Base-by-base conservation (phyloP, 1,140 invertebrate species). In the Solenopsis fugax region DNA sequence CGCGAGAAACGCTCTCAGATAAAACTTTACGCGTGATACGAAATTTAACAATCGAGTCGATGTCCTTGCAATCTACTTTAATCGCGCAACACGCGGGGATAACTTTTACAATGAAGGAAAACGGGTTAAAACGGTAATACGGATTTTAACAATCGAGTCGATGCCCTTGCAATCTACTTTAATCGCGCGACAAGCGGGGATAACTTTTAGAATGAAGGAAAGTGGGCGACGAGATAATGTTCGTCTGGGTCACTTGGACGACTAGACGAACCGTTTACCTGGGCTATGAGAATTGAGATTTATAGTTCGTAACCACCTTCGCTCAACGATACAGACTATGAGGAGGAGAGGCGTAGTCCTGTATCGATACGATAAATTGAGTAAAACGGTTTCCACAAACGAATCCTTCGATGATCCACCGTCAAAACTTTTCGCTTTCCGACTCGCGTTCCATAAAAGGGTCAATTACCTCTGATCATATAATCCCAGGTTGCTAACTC, bases 231-330 rank as follows among this genome's bases (percentile, higher is more conserved):
- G 10, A 48, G 13, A 65, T 45, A 24, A 67, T 34, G 56, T 41
- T 64, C 18, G 48, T 82, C 60, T 75, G n/a, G 24, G 62, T 21
- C 58, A 69, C n/a, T 34, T 81, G 77, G 54, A 37, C 13, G 45
- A 48, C 29, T 73, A 87, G 48, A 73, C 77, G 82, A 41, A 2
- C 29, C n/a, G 10, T 87, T 87, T 82, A 65, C 24, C 24, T 52
- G 60, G 29, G 12, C 58, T 37, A 13, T 12, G 29, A 45, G n/a
- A 41, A 76, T 84, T 69, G 41, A 76, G 86, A 76, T 85, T 87
- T 87, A 85, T 58, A n/a, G 37, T n/a, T 75, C 45, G 45, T 69
- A 86, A 78, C 54, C 50, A 84, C 12, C 45, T 64, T 58, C n/a
- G 80, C 50, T 16, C 37, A 82, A 82, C 48, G 60, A 24, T 29